Evolutionary conservation across 1,140 invertebrate genomes (phyloP).

Genomic region (Acyrthosiphon pisum): DNA sequence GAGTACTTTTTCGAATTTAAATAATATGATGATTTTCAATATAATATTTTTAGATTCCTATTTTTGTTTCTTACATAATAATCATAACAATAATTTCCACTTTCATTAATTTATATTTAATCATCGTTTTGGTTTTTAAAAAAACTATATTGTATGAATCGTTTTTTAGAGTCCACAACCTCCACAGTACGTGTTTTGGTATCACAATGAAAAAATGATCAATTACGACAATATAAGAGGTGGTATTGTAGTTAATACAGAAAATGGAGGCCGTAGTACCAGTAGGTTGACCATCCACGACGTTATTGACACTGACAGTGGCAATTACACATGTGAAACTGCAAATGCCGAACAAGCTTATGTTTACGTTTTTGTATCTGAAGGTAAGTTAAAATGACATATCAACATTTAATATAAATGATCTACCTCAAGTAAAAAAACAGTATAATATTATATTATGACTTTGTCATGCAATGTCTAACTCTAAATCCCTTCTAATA

Average conservation of each 20-base stretch:
- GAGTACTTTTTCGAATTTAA: too few species aligned
- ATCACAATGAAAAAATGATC: constrained; percentile 91
- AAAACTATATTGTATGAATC: not conserved
- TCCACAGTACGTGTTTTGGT: constrained; percentile 91
- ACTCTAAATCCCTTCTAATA: not conserved
- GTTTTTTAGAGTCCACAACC: constrained; percentile 81
- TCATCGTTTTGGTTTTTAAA: not conserved
- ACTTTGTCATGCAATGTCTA: not conserved
- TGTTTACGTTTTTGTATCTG: constrained; percentile 88
- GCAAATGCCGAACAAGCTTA: constrained; percentile 88
- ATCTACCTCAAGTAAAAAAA: not conserved
- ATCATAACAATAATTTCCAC: too few species aligned
- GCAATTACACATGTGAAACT: constrained; percentile 89
- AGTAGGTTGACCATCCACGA: constrained; percentile 82
- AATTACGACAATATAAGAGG: constrained; percentile 87
- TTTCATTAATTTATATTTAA: not conserved
- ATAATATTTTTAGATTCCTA: too few species aligned
- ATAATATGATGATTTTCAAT: too few species aligned
- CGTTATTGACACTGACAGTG: constrained; percentile 83
- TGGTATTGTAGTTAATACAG: constrained; percentile 84
- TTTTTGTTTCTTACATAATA: too few species aligned
- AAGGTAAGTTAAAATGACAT: constrained; percentile 69
- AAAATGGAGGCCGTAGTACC: constrained; percentile 81
- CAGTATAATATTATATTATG: not conserved
- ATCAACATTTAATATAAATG: not conserved